phyloP scores from a whole-genome alignment of 2,888 invertebrate species.

The Drosophila vallismaia region DNA sequence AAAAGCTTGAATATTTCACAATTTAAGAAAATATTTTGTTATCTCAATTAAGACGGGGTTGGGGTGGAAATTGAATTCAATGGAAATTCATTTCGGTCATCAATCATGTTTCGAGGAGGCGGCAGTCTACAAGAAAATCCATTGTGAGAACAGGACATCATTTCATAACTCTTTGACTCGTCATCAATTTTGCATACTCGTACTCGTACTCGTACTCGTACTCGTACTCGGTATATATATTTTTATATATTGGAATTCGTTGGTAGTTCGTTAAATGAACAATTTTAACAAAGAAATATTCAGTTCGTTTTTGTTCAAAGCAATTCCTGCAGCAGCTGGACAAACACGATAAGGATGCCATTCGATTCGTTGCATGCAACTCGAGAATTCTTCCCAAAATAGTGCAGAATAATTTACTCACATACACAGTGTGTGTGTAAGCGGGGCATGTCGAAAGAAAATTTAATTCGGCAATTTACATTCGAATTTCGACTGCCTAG shows the following conservation, averaged over 20 bases:
- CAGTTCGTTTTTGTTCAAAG: slow-evolving; percentile 16
- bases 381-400: slow-evolving; percentile 23
- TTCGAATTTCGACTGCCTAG: slow-evolving; percentile 33
- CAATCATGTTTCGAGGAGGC: slow-evolving; percentile 55
- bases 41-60: slow-evolving; percentile 39
- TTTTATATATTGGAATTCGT: slow-evolving; percentile 5
- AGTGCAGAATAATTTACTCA: slow-evolving; percentile 25
- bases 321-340: slow-evolving; percentile 50
- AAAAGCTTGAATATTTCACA: slow-evolving; percentile 13
- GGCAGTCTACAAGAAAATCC: slow-evolving; percentile 35
- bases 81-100: slow-evolving; percentile 50
- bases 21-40: slow-evolving; percentile 28
- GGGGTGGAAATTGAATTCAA: slow-evolving; percentile 3
- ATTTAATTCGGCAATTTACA: slow-evolving; percentile 41
- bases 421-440: slow-evolving; percentile 3
- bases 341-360: slow-evolving; percentile 47
- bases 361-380: slow-evolving; percentile 18
- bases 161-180: slow-evolving; percentile 15
- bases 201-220: neutral
- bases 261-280: slow-evolving; percentile 3
- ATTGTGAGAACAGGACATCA: slow-evolving; percentile 7
- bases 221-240: neutral
- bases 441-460: slow-evolving; percentile 8
- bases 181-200: slow-evolving; percentile 43
- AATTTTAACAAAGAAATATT: slow-evolving; percentile 39